phyloP scores from a whole-genome alignment of 2,888 invertebrate species.

The Tanaodytes sp. region DNA sequence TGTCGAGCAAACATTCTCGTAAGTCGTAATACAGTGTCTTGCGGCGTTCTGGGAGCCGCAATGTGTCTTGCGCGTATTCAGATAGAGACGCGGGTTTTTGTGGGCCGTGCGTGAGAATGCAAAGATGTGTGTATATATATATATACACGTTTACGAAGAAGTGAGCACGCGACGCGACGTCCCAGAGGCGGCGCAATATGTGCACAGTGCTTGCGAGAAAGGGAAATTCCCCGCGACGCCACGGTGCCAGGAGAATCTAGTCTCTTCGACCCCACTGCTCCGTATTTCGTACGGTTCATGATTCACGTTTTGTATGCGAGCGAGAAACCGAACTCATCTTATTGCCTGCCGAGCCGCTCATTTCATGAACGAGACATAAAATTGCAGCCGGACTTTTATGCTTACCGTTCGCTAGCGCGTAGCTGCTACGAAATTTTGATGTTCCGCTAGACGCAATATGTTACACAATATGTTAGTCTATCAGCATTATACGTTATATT shows the following conservation, averaged over 20 bases:
- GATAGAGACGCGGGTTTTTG: constrained; percentile 21
- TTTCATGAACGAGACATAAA: constrained; percentile 22
- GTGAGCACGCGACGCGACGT: constrained; percentile 45
- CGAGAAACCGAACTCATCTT: constrained; percentile 51
- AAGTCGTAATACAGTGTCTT: constrained; percentile 62
- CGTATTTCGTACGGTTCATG: constrained; percentile 43
- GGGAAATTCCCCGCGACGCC: constrained; percentile 38
- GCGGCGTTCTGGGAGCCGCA: constrained; percentile 50
- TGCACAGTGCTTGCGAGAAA: constrained; percentile 23
- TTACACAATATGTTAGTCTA: constrained; percentile 11
- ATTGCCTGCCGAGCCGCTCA: constrained; percentile 51
- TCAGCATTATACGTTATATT: constrained; percentile 2
- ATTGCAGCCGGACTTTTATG: constrained; percentile 33
- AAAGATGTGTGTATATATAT: too few relatives aligned
- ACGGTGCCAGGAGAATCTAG: constrained; percentile 30
- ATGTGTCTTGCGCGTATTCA: constrained; percentile 56
- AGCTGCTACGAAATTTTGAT: not conserved
- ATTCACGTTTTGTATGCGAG: constrained; percentile 42
- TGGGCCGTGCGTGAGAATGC: constrained; percentile 33
- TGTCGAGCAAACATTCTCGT: constrained; percentile 57
- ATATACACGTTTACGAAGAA: too few relatives aligned
- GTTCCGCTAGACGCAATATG: constrained; percentile 2
- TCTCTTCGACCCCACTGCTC: constrained; percentile 35
- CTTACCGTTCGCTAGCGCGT: constrained; percentile 4
- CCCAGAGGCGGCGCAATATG: constrained; percentile 42